Evolutionary conservation across 2,797 vertebrate species (phyloP).

Genomic region (Buceros bicornis): DNA sequence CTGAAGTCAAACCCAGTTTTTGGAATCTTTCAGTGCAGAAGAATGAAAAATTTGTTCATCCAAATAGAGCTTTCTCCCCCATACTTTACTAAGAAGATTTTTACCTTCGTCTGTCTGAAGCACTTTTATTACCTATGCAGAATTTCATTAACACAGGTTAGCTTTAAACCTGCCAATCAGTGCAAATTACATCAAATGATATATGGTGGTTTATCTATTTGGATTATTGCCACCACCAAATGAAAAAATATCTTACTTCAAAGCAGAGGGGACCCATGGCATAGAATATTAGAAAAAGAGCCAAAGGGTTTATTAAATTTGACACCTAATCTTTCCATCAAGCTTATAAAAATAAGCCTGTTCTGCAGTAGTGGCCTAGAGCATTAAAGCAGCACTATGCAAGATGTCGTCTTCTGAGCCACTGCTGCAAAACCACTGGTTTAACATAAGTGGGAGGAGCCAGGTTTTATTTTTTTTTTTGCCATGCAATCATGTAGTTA

Average conservation of each 20-base stretch:
- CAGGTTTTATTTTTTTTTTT: background rate
- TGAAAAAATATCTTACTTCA: slow-evolving; percentile 19
- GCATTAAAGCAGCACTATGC: background rate
- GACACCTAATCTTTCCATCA: slow-evolving; percentile 67
- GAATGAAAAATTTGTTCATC: background rate
- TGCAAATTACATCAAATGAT: slow-evolving; percentile 36
- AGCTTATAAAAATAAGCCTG: slow-evolving; percentile 47
- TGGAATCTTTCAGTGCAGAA: background rate
- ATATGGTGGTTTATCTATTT: background rate
- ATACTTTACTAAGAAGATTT: slow-evolving; percentile 27
- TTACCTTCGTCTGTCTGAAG: background rate
- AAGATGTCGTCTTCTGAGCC: background rate
- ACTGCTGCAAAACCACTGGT: background rate
- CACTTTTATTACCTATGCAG: background rate
- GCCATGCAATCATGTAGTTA: background rate
- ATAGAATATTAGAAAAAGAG: slow-evolving; percentile 41
- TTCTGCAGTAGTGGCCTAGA: slow-evolving; percentile 2
- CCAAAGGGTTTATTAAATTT: slow-evolving; percentile 66
- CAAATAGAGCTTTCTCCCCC: background rate
- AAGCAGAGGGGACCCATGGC: slow-evolving; percentile 16
- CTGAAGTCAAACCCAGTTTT: background rate
- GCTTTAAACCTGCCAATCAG: slow-evolving; percentile 49
- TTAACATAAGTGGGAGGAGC: background rate
- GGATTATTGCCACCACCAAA: slow-evolving; percentile 30
- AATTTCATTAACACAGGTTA: slow-evolving; percentile 44